A percentile compares a stretch with the other conserved stretches of the same genome.
These are phyloP conservation scores for Neria commutata DNA, from an alignment of 2,888 invertebrate genomes.

Conservation along the genomic window DNA sequence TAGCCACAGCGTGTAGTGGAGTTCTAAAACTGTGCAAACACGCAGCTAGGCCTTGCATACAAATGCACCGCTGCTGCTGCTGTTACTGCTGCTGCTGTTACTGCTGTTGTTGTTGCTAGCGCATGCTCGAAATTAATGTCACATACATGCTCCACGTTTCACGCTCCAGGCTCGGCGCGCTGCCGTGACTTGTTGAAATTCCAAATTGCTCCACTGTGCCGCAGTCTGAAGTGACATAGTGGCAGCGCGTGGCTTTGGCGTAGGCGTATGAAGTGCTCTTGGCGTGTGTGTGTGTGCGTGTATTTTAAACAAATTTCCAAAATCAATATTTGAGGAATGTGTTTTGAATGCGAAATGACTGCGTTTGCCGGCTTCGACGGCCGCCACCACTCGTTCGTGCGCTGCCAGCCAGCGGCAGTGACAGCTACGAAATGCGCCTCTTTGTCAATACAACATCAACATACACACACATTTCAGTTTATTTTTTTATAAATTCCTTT, in stretches of 20 bases:
- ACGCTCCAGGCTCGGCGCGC: neutral
- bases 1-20: neutral
- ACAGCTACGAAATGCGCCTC: no score
- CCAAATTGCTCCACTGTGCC: neutral
- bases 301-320: slow-evolving; percentile 53
- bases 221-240: no score
- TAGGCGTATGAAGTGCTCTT: no score
- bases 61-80: neutral
- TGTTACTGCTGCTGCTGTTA: no score
- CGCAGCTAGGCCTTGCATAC: neutral
- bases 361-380: neutral
- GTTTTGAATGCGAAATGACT: slow-evolving; percentile 51
- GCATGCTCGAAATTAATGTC: neutral
- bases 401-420: neutral
- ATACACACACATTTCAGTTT: no score
- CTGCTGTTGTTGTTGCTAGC: neutral
- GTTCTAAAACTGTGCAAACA: neutral
- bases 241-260: no score
- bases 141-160: neutral
- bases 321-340: slow-evolving; percentile 57
- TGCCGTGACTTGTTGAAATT: neutral
- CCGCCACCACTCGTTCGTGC: neutral
- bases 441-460: no score
- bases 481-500: no score
- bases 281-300: no score